These are phyloP conservation scores for Lophura nycthemera DNA, from an alignment of 2,113 vertebrate species.

Conservation along the genomic window DNA sequence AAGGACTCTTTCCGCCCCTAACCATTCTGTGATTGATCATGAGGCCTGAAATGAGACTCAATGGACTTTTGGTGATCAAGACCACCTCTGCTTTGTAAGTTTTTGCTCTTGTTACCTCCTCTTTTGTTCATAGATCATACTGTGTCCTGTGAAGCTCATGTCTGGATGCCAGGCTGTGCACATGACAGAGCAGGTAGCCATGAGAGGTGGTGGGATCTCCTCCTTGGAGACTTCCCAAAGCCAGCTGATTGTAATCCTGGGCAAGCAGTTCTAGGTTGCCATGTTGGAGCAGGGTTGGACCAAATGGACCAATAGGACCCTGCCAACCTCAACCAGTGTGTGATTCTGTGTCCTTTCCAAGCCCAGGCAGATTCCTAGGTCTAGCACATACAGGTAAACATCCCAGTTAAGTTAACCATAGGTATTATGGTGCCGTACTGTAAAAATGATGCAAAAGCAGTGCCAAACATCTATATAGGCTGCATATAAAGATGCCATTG, in stretches of 20 bases:
- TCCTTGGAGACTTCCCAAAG: neutral
- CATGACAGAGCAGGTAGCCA: neutral
- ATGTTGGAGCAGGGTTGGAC: neutral
- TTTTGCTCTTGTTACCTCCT: neutral
- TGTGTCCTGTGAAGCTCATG: neutral
- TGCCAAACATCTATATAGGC: accelerated
- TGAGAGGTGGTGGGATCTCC: neutral
- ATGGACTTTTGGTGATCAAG: neutral
- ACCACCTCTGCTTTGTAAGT: neutral
- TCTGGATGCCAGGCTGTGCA: neutral
- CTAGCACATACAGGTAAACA: neutral
- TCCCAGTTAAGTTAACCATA: neutral
- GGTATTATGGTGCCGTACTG: neutral
- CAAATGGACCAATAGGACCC: neutral
- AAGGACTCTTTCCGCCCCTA: neutral
- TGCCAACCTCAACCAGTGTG: neutral
- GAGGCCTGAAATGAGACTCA: accelerated
- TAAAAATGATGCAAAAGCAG: neutral
- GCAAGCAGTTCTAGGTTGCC: neutral
- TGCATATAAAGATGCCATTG: neutral
- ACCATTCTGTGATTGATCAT: neutral
- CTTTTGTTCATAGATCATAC: neutral
- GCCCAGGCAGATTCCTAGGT: neutral
- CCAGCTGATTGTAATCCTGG: neutral
- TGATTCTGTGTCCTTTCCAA: neutral